phyloP scores from a whole-genome alignment of 2,113 vertebrate species.

The Physeter macrocephalus region DNA sequence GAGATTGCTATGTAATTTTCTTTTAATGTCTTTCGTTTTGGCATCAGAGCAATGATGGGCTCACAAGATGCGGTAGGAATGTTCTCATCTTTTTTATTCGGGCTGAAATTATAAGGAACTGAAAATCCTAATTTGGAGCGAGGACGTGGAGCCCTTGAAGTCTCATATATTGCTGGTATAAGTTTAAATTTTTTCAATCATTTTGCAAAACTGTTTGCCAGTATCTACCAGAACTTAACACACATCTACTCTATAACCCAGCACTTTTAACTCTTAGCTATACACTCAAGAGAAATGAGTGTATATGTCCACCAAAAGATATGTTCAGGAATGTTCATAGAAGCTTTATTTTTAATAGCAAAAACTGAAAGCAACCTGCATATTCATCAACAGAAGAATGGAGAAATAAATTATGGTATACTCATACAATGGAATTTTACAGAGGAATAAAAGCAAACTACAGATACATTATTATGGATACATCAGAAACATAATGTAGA shows the following conservation, averaged over 20 bases:
- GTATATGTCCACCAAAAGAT: neutral
- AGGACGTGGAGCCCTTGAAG: neutral
- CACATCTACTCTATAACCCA: neutral
- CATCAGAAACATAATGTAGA: neutral
- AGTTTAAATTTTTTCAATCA: neutral
- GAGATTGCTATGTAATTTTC: neutral
- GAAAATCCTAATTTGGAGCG: neutral
- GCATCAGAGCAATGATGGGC: neutral
- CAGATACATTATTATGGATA: neutral
- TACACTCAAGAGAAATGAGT: neutral
- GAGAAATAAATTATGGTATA: constrained; percentile 38
- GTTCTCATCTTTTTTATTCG: neutral
- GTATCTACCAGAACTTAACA: neutral
- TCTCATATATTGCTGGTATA: neutral
- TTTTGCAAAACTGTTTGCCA: neutral
- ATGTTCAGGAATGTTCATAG: neutral
- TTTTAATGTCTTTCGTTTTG: neutral
- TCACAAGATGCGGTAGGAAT: neutral
- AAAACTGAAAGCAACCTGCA: neutral
- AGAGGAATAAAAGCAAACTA: neutral
- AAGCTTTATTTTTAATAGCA: constrained; percentile 14
- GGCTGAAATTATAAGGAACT: neutral
- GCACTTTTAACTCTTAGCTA: neutral
- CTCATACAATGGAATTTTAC: neutral
- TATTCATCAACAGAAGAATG: neutral